Base-by-base conservation (phyloP, 1,140 invertebrate genomes). In the Pararge aegeria region DNA sequence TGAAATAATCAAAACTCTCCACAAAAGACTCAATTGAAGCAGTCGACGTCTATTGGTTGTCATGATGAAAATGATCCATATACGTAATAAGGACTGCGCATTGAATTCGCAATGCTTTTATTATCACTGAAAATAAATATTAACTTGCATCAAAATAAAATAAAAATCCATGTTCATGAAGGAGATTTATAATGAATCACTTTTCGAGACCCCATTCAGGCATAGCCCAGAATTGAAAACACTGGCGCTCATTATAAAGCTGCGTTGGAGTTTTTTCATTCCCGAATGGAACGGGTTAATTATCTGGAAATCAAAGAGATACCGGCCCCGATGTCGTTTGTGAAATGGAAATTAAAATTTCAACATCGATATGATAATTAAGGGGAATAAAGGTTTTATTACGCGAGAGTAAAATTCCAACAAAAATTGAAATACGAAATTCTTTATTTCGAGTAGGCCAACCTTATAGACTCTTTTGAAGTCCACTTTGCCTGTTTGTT, bases 221-320 rank as follows among this genome's bases (percentile, higher is more conserved):
- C 12, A 12, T 34, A 34, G n/a, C 30, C 30, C 30, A n/a, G 30
- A 34, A 34, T 12, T 34, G 30, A 34, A 6, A 34, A 34, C 10
- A 34, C 3, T 2, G 24, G 9, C 2, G 30, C 10, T 34, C 30
- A 34, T 48, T 48, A n/a, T 19, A 20, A 21, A 21, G 15, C 10
- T 34, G 30, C 10, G 2, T 12, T 34, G 10, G n/a, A 30, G 29
- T 34, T 34, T 34, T 34, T 34, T 34, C n/a, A 34, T 34, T 10
- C 30, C 30, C 3, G 30, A 0, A 10, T n/a, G 9, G 21, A 24
- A 2, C 44, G 44, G 44, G 19, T 21, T 12, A 48, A 48, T 19
- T 48, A 48, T 48, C 44, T 15, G 18, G 1, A 48, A 20, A 48
- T 48, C 18, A 48, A 48, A 24, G n/a, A 48, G 3, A 24, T 48